Base-by-base conservation (phyloP, 2,797 vertebrate genomes). In the Pseudochaenichthys georgianus region DNA sequence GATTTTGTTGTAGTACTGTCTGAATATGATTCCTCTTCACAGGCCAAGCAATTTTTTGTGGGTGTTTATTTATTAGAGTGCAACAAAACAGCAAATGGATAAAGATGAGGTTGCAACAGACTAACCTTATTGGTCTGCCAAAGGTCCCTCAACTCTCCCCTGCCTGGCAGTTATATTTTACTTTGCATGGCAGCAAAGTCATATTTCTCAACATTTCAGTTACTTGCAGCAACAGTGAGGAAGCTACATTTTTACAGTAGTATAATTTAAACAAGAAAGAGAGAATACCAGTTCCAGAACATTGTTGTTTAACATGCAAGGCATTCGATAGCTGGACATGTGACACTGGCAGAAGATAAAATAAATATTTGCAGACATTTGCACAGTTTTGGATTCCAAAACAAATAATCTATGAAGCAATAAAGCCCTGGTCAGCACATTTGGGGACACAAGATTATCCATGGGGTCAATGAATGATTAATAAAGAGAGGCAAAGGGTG, bases 41-140 rank as follows among this genome's bases (percentile, higher is more conserved):
- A 41, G 3, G 0, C 10, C 5, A 11, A 34, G 41, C 5, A 5
- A 21, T 48, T 31, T 71, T 34, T 43, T 16, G 47, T 43, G n/a
- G 46, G 13, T 28, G 23, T 28, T 28, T 28, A 28, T 28, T 28
- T 28, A 28, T 28, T 28, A 3, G 23, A 28, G 28, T 5, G 28
- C 28, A 28, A 28, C 4, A 28, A 28, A 28, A 28, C 13, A 45
- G 46, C 15, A 80, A 42, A 61, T 54, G 47, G 28, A 78, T 65
- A 34, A 68, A 43, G 54, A n/a, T 16, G 31, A 48, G 21, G 16
- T 23, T 41, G 46, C 19, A 52, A 50, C 10, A 47, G 21, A 15
- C 45, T 65, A 79, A 77, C 51, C 47, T 45, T 28, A 54, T 69
- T 73, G 61, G 47, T 69, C 51, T 54, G 50, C 19, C 55, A 2